Evolutionary conservation across 2,797 vertebrate species (phyloP), one percentile per base, ranked within the genome.

Genomic region (Platalea minor): DNA sequence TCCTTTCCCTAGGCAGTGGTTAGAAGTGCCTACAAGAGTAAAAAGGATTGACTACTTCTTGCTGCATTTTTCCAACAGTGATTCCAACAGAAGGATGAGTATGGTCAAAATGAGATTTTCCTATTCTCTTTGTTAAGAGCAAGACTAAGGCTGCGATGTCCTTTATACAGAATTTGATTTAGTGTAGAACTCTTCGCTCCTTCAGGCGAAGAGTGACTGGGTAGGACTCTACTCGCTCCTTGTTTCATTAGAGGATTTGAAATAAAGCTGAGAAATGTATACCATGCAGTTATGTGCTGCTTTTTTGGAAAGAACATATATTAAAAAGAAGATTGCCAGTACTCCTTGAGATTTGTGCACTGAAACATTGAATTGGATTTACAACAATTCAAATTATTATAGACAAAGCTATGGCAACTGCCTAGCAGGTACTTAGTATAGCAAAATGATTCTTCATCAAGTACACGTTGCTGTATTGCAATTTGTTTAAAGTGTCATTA

Each of bases 1-100:
- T 95, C 94, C 89, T 93, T 93, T 96, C 94, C 91, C 79, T 81
- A 94, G 92, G 91, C 95, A 91, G 60, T 60, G 54, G 91, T 68
- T 81, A 84, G 85, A 81, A 43, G 48, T 69, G 41, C 51, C 87
- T 73, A 45, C 9, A 11, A 68, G 68, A 95, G 31, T 60, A 88
- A 88, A 85, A 77, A 5, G 59, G 87, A 88, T 76, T 92, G 91
- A 89, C 53, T 68, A 35, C 45, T 72, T 0, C 88, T 96, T 33
- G 53, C 82, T 83, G 85, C 54, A 48, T 78, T 69, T 37, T 90
- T 88, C 85, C 50, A 54, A 41, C 35, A 77, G 81, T 63, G 85
- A 63, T 60, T 89, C 90, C 90, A 89, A 54, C 76, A 81, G 85
- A 88, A 92, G 75, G 78, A 85, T 81, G 51, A 91, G 33, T 39